These are phyloP conservation scores for Reticulitermes speratus DNA, from an alignment of 1,140 invertebrate species.

Conservation along the genomic window DNA sequence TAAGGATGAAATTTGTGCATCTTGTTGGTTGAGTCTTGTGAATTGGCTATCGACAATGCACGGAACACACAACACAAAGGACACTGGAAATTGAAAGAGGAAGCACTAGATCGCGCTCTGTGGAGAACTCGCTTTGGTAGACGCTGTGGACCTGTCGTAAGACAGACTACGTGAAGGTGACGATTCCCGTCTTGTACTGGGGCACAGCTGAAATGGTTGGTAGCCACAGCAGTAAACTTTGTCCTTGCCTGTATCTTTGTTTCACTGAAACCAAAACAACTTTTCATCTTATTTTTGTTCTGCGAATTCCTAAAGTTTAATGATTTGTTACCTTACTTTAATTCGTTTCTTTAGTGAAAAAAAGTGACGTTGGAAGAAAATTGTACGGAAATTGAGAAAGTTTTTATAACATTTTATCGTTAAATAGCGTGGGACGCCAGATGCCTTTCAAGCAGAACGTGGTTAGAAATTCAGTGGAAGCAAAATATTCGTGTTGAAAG, in stretches of 20 bases:
- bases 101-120: too few relatives aligned
- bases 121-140: too few relatives aligned
- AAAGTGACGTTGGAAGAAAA: not conserved
- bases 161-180: too few relatives aligned
- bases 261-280: not conserved
- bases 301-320: not conserved
- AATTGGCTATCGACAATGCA: too few relatives aligned
- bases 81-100: too few relatives aligned
- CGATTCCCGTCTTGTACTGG: too few relatives aligned
- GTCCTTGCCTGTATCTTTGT: not conserved
- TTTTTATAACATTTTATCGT: not conserved
- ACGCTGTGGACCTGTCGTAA: too few relatives aligned
- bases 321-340: not conserved
- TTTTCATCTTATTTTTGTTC: not conserved
- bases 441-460: not conserved
- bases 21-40: too few relatives aligned
- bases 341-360: not conserved
- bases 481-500: not conserved
- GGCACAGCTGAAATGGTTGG: too few relatives aligned
- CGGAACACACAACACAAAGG: too few relatives aligned
- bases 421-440: not conserved
- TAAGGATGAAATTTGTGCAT: too few relatives aligned
- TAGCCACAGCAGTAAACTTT: too few relatives aligned
- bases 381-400: not conserved
- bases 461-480: not conserved